Percentiles rank a stretch among this genome's conserved stretches.
These are phyloP conservation scores for Leiothrix lutea DNA, from an alignment of 2,113 vertebrate genomes.

Conservation along the genomic window DNA sequence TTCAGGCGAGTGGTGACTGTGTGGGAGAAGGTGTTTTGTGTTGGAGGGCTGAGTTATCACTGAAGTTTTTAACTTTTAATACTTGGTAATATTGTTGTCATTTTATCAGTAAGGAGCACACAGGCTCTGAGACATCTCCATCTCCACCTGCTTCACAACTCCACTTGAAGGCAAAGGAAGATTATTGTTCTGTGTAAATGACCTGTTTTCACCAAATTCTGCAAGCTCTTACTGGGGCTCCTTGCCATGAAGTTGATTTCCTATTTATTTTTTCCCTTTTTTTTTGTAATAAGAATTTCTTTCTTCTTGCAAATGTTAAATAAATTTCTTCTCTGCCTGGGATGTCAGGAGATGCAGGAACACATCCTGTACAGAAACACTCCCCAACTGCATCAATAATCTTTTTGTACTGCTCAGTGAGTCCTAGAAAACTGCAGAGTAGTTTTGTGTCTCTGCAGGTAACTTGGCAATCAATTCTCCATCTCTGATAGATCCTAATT, in stretches of 20 bases:
- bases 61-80: not conserved
- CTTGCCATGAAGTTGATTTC: not conserved
- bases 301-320: not conserved
- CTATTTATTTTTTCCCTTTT: not conserved
- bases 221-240: not conserved
- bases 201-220: not conserved
- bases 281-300: not conserved
- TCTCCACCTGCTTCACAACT: not conserved
- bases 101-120: not conserved
- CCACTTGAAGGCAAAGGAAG: not conserved
- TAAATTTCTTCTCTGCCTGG: rapidly evolving
- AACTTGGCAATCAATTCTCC: not conserved
- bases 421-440: not conserved
- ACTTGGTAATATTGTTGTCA: not conserved
- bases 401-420: not conserved
- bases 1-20: not conserved
- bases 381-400: not conserved
- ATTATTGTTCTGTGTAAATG: not conserved
- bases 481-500: not conserved
- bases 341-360: not conserved
- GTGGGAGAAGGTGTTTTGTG: not conserved
- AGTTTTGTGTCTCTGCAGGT: not conserved
- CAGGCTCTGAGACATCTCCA: not conserved
- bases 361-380: not conserved
- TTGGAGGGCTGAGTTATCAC: not conserved